Conservation (phyloP, 2,888 invertebrate species). For the Heliconius cydno region DNA sequence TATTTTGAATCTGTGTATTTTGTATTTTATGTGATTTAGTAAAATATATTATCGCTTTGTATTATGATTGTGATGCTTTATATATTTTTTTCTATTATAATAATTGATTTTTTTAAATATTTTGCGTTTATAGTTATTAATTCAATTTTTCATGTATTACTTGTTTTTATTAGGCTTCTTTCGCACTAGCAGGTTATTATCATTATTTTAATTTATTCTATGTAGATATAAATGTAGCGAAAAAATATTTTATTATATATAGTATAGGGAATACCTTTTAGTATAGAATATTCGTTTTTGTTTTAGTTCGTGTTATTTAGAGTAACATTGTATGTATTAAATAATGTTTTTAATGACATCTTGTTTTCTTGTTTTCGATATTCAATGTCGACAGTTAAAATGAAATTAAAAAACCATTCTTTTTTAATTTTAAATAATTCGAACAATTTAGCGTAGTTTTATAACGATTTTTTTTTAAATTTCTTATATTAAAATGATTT, state of each 20-base stretch:
- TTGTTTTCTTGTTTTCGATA: background rate
- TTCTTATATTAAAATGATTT: background rate
- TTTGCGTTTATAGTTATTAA: background rate
- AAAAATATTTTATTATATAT: conserved; percentile 30
- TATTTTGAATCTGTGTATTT: conserved; percentile 75
- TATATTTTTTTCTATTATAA: background rate
- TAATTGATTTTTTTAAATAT: background rate
- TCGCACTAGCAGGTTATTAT: background rate
- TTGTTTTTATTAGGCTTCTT: background rate
- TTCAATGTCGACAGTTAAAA: background rate
- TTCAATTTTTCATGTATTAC: background rate
- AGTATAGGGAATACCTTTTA: conserved; percentile 14
- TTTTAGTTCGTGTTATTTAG: background rate
- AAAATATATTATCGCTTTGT: background rate
- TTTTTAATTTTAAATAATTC: background rate
- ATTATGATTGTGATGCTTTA: background rate
- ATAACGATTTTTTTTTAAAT: background rate
- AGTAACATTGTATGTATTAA: background rate
- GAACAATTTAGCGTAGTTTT: background rate
- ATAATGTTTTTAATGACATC: background rate
- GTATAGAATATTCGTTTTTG: background rate
- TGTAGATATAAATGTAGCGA: conserved; percentile 10
- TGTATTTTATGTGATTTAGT: conserved; percentile 8
- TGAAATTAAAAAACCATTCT: background rate
- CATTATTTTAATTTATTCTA: conserved; percentile 1